Base-by-base conservation (phyloP, 1,140 invertebrate species). In the Drosophila subobscura region DNA sequence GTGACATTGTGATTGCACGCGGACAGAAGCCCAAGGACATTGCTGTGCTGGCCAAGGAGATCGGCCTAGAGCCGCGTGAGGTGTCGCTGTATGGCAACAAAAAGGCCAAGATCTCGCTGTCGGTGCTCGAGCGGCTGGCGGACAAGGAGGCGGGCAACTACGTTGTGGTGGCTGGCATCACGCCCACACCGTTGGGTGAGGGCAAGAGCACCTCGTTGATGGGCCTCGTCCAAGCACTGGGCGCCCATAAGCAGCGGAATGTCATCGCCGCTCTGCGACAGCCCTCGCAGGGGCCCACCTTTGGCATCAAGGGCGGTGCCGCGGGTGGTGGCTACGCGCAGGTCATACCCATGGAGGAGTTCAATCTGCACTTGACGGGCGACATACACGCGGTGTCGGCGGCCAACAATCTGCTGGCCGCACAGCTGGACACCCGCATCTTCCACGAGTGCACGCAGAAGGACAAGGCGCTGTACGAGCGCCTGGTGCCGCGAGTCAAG, bases 311-410 rank as follows among this genome's bases (percentile, higher is more conserved):
- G 94, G 98, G 90, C 2, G 90, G 90, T 5, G 90, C 90, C 0
- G 90, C 90, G 12, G 90, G 90, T 14, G 90, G 90, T 25, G 90
- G 90, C 25, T 91, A 91, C 40, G 80, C 83, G 2, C 92, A 98
- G 93, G 98, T 99, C 0, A 99, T 99, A 79, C 99, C 99, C 0
- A 99, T 99, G 99, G 98, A 99, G 92, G 99, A 99, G 84, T 99
- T 99, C 91, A 99, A 99, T 93, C 94, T 99, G 7, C 99, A 99
- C 92, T 93, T 99, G 49, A 99, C 99, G 5, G 99, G 98, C 14
- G 99, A 99, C 90, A 99, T 99, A 73, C 99, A 99, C 92, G 99
- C 99, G 0, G 96, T 99, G 4, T 97, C 97, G 1, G 98, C 98
- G 4, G 99, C 99, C 5, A 99, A 99, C 92, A 99, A 99, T 93